Percentiles rank a stretch among this genome's conserved stretches.
Evolutionary conservation across 2,888 invertebrate species (phyloP).

Genomic region (Choristoneura rosaceana): DNA sequence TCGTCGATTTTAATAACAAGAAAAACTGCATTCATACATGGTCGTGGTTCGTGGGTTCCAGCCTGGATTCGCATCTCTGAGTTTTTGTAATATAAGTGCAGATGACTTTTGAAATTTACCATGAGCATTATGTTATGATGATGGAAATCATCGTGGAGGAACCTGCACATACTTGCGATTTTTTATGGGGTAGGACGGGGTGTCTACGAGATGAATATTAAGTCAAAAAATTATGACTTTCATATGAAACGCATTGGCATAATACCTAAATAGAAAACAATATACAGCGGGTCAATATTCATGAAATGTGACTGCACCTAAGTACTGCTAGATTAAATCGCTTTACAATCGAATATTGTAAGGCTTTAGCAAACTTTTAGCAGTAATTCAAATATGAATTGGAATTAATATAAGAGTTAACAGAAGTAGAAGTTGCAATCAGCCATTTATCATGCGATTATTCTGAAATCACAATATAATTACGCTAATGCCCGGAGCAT

Average conservation of each 20-base stretch:
- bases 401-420: conserved; percentile 55
- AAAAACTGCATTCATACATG: no score
- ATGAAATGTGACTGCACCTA: conserved; percentile 21
- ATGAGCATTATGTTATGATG: no score
- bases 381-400: background rate
- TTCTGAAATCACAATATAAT: conserved; percentile 78
- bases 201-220: no score
- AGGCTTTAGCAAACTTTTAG: conserved; percentile 12
- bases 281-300: background rate
- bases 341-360: background rate
- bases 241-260: no score
- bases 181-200: no score
- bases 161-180: no score
- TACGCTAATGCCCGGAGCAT: conserved; percentile 65
- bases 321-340: no score
- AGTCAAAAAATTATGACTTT: no score
- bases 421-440: conserved; percentile 63
- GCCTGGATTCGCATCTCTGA: background rate
- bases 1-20: no score
- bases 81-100: background rate
- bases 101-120: no score
- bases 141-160: no score
- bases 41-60: no score
- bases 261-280: conserved; percentile 23
- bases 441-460: conserved; percentile 74